Percentiles rank a stretch among this genome's conserved stretches.
Evolutionary conservation across 2,113 vertebrate species (phyloP).

Genomic region (Gallinago jamesoni): DNA sequence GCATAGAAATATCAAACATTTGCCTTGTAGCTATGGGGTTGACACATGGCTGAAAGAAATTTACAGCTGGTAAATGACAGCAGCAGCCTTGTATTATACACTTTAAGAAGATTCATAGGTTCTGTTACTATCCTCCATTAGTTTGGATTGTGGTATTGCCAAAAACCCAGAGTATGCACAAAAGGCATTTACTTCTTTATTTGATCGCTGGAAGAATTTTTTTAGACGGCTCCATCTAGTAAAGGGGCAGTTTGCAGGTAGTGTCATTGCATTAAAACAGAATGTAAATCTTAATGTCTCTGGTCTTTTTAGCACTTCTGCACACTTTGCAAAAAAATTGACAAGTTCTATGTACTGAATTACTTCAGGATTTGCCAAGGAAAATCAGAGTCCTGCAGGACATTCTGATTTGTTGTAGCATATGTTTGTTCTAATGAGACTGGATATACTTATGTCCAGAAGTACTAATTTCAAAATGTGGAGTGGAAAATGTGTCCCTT

Average conservation of each 20-base stretch:
- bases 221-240: not conserved
- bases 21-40: slow-evolving; percentile 6
- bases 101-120: not conserved
- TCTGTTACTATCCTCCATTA: not conserved
- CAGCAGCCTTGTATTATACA: not conserved
- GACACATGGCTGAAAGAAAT: slow-evolving; percentile 11
- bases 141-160: not conserved
- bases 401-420: not conserved
- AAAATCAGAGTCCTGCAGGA: not conserved
- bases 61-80: not conserved
- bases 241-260: not conserved
- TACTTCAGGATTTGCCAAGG: not conserved
- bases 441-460: not conserved
- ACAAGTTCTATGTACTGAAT: not conserved
- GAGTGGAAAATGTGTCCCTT: not conserved
- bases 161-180: not conserved
- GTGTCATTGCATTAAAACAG: not conserved
- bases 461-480: not conserved
- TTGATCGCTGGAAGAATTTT: not conserved
- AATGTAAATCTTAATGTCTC: not conserved
- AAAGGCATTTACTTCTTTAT: not conserved
- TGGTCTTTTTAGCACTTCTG: not conserved
- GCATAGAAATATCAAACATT: slow-evolving; percentile 29
- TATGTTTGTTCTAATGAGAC: not conserved
- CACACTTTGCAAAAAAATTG: not conserved